Evolutionary conservation across 2,797 vertebrate species (phyloP).

Genomic region (Enteromius radiatus): DNA sequence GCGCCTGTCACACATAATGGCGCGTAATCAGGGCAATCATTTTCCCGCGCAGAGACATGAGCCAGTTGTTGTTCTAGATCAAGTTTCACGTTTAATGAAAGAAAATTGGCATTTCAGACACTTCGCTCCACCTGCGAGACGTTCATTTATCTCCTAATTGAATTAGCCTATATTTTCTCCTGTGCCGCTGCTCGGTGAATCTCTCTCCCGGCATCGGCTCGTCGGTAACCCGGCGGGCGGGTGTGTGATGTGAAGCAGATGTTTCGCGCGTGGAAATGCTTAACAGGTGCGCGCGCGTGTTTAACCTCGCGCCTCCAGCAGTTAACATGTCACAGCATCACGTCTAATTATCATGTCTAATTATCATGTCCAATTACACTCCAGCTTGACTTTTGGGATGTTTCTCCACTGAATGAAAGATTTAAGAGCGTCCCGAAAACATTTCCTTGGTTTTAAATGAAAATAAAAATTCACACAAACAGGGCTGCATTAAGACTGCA

Average conservation of each 20-base stretch:
- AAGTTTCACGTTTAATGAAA: slow-evolving; percentile 86
- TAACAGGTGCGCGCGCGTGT: slow-evolving; percentile 47
- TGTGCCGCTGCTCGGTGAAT: neutral
- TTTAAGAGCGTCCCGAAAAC: neutral
- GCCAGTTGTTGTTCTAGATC: slow-evolving; percentile 88
- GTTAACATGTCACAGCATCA: slow-evolving; percentile 37
- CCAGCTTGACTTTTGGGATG: slow-evolving; percentile 1
- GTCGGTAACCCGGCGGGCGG: neutral
- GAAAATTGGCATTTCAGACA: slow-evolving; percentile 87
- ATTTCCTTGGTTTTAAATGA: neutral
- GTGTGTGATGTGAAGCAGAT: slow-evolving; percentile 47
- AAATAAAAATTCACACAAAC: neutral
- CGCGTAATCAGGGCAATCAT: slow-evolving; percentile 86
- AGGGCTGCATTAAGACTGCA: no score
- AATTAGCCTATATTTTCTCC: slow-evolving; percentile 35
- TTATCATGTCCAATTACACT: slow-evolving; percentile 31
- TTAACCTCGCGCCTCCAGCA: slow-evolving; percentile 29
- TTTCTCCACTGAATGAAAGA: neutral
- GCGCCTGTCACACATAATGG: slow-evolving; percentile 84
- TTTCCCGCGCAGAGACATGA: slow-evolving; percentile 80
- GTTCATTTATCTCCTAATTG: slow-evolving; percentile 47
- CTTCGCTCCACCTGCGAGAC: slow-evolving; percentile 71
- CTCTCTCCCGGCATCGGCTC: neutral
- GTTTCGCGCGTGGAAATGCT: slow-evolving; percentile 45
- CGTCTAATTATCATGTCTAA: slow-evolving; percentile 41